Base-by-base conservation (phyloP, 2,888 invertebrate species). In the Caenorhabditis panamensis region DNA sequence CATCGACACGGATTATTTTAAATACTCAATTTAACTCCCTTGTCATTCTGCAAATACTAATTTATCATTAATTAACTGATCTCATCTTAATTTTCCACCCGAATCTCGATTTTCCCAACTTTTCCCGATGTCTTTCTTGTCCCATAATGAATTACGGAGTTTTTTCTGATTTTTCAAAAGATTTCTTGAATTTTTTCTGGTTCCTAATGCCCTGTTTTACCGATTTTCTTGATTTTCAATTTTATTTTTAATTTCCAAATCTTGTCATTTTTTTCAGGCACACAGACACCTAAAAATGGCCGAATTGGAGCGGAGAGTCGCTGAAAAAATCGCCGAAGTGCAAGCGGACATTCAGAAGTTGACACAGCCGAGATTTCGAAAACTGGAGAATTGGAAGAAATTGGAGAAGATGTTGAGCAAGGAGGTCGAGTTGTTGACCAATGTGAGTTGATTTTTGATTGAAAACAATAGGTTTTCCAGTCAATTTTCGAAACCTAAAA, bases 281-380 rank as follows among this genome's bases (percentile, higher is more conserved):
- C n/a, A n/a, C n/a, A n/a, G n/a, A n/a, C 41, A 41, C 4, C 5
- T 41, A 16, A 16, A 41, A 41, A 41, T 3, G 13, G 41, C 5
- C 2, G 41, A 47, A 28, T 24, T 73, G 4, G 62, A 62, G 18
- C n/a, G 22, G 31, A 26, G 36, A n/a, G 28, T 63, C 22, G 24
- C 16, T 2, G 56, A 49, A 8, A 64, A 73, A 37, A 58, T 73
- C 24, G 24, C 28, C 2, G 64, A 73, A 73, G 64, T 73, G 18
- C 44, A 28, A 20, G 49, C 28, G 13, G 63, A 63, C 2, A 18
- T 73, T 13, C 20, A 13, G 11, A 47, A 49, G 13, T 31, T 73
- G 18, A 1, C 9, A 6, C 20, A 18, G 0, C 22, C 41, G 5
- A 64, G 26, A 24, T 73, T 73, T 47, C n/a, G 58, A 31, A 58